Conservation (phyloP, 2,888 invertebrate genomes). For the Micoletzkya japonica region DNA sequence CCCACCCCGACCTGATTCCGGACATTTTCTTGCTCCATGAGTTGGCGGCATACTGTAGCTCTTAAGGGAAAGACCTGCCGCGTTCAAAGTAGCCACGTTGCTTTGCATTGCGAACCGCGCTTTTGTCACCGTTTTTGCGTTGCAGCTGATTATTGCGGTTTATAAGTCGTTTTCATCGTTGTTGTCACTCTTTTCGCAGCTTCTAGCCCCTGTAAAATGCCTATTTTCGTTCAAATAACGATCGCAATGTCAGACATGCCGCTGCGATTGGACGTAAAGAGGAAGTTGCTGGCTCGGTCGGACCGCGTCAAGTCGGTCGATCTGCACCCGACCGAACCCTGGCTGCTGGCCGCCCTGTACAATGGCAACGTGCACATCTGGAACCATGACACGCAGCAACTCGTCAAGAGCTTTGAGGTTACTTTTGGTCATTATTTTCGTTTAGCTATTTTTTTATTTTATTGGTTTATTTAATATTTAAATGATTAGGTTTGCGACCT, state of each 20-base stretch:
- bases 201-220: not conserved
- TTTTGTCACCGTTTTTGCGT: constrained; percentile 1
- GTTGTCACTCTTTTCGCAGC: not conserved
- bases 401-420: constrained; percentile 72
- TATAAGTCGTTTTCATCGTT: not conserved
- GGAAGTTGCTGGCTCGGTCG: constrained; percentile 92
- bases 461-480: not conserved
- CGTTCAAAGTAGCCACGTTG: constrained; percentile 19
- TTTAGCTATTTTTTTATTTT: not conserved
- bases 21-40: constrained; percentile 18
- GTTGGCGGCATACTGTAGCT: constrained; percentile 26
- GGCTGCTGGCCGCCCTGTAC: constrained; percentile 97
- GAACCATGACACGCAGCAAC: constrained; percentile 89
- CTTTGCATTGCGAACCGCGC: not conserved
- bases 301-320: constrained; percentile 77
- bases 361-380: constrained; percentile 99
- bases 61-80: too few species aligned
- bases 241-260: constrained; percentile 70
- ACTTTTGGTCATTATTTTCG: not conserved
- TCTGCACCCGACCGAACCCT: constrained; percentile 77
- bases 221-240: not conserved
- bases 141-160: not conserved
- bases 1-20: constrained; percentile 18
- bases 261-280: constrained; percentile 93
- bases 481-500: constrained; percentile 78